Percentiles rank a stretch among this genome's conserved stretches.
phyloP scores from a whole-genome alignment of 2,797 vertebrate species.

The Furcifer pardalis region DNA sequence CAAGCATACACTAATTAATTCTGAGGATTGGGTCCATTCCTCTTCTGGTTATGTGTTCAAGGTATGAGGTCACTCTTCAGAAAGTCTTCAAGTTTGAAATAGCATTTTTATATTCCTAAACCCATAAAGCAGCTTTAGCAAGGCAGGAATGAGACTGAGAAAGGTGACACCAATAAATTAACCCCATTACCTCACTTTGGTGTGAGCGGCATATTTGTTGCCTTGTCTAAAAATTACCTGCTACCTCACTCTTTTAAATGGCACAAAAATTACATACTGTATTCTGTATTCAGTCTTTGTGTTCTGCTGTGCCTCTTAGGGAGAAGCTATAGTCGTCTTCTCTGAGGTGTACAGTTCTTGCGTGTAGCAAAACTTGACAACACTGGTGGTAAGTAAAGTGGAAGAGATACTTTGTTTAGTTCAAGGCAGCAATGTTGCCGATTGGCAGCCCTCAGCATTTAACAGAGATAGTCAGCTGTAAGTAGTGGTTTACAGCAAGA shows the following conservation, averaged over 20 bases:
- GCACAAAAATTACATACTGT: background rate
- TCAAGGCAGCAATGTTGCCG: background rate
- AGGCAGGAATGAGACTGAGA: slow-evolving; percentile 23
- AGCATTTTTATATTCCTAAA: slow-evolving; percentile 19
- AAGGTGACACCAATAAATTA: slow-evolving; percentile 28
- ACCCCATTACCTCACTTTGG: slow-evolving; percentile 19
- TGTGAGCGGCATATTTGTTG: slow-evolving; percentile 12
- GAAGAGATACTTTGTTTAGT: background rate
- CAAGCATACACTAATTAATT: slow-evolving; percentile 10
- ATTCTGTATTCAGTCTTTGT: too few species aligned
- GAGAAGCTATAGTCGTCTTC: too few species aligned
- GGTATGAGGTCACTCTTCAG: slow-evolving; percentile 24
- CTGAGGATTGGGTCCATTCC: background rate
- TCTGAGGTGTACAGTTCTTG: too few species aligned
- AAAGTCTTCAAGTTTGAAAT: slow-evolving; percentile 6
- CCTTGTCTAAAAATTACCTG: background rate
- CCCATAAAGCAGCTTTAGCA: slow-evolving; percentile 17
- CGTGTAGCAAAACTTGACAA: background rate
- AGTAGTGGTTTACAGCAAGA: background rate
- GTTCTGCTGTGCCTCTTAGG: too few species aligned
- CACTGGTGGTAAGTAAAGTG: background rate
- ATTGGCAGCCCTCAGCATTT: background rate
- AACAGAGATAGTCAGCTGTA: background rate
- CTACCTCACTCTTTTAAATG: slow-evolving; percentile 10
- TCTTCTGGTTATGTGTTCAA: slow-evolving; percentile 10